phyloP scores from a whole-genome alignment of 1,140 invertebrate species.

The Cydia amplana region DNA sequence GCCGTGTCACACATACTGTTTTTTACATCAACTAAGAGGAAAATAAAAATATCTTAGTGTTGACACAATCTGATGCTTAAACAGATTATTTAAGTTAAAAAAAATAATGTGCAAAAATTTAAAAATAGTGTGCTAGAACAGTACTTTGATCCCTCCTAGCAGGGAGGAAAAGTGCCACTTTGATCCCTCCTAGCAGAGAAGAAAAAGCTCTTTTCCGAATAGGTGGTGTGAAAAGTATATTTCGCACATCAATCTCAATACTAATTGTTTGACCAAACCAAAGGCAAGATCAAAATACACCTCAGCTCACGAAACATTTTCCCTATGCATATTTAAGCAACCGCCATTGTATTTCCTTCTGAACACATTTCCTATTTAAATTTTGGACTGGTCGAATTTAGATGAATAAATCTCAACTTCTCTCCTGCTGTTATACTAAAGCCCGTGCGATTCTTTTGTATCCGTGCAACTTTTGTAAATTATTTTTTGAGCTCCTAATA shows the following conservation, averaged over 20 bases:
- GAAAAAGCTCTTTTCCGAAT: no score
- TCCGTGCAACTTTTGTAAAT: constrained; percentile 27
- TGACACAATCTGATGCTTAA: no score
- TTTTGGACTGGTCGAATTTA: constrained; percentile 33
- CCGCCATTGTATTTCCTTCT: constrained; percentile 39
- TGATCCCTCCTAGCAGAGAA: no score
- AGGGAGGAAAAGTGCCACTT: no score
- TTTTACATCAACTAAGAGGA: no score
- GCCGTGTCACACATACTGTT: no score
- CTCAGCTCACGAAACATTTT: constrained; percentile 18
- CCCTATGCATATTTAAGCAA: constrained; percentile 37
- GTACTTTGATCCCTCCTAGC: no score
- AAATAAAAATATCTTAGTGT: no score
- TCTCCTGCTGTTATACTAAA: constrained; percentile 20
- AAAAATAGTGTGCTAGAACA: no score
- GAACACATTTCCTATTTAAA: constrained; percentile 37
- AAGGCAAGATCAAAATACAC: neutral
- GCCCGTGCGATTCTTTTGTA: constrained; percentile 27
- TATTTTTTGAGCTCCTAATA: constrained; percentile 19
- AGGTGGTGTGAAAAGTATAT: no score
- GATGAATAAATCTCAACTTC: constrained; percentile 32
- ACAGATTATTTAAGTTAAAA: no score
- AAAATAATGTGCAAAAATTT: no score
- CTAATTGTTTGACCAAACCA: constrained; percentile 16
- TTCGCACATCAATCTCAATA: neutral